phyloP scores from a whole-genome alignment of 2,888 invertebrate genomes.

The Parapristionchus giblindavisi region DNA sequence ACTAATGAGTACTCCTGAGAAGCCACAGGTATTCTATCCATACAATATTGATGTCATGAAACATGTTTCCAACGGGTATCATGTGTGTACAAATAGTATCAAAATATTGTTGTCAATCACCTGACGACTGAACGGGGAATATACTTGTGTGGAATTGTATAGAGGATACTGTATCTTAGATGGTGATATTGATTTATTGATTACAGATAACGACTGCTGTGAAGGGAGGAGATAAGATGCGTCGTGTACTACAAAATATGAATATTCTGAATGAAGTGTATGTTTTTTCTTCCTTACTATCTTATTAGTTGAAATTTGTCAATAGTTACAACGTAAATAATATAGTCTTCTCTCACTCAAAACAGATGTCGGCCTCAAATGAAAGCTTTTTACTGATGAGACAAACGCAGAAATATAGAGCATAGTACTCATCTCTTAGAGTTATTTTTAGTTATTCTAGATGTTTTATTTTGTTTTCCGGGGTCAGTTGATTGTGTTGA shows the following conservation, averaged over 20 bases:
- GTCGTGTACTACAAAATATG: conserved; percentile 18
- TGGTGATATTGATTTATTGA: background rate
- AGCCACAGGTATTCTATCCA: conserved; percentile 9
- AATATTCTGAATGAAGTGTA: conserved; percentile 25
- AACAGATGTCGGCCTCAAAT: too few species aligned
- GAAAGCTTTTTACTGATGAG: too few species aligned
- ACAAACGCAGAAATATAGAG: too few species aligned
- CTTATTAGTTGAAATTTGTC: too few species aligned
- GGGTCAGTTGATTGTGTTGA: too few species aligned
- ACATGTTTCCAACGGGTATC: background rate
- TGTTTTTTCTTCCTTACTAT: too few species aligned
- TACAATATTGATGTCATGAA: background rate
- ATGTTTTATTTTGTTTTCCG: too few species aligned
- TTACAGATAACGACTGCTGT: conserved; percentile 21
- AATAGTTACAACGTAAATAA: too few species aligned
- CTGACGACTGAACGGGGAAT: background rate
- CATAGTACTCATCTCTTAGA: too few species aligned
- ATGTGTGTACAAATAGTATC: background rate
- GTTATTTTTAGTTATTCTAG: too few species aligned
- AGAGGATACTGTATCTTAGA: background rate
- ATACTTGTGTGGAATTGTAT: background rate
- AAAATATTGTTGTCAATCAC: background rate
- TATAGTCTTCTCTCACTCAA: conserved; percentile 1
- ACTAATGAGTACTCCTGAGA: conserved; percentile 21
- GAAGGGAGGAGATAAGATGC: conserved; percentile 22